Percentiles rank a stretch among this genome's conserved stretches.
Evolutionary conservation across 2,113 vertebrate species (phyloP).

Genomic region (Cyphomyrus plagiostoma): DNA sequence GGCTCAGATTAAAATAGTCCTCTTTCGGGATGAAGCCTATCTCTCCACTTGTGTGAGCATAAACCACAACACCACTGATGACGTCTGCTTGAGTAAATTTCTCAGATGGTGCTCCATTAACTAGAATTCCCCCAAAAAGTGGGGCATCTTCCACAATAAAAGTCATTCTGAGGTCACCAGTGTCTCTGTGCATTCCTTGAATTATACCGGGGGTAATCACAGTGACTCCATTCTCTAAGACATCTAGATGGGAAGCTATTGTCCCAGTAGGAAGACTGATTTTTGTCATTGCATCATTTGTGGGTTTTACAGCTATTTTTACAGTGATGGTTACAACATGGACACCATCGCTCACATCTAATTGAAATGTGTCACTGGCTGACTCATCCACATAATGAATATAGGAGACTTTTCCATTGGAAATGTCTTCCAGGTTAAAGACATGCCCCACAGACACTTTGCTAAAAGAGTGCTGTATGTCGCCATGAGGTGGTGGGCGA

Average conservation of each 20-base stretch:
- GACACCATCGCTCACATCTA: slow-evolving; percentile 84
- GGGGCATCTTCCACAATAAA: slow-evolving; percentile 82
- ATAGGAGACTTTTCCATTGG: slow-evolving; percentile 70
- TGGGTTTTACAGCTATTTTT: slow-evolving; percentile 69
- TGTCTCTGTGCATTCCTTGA: slow-evolving; percentile 71
- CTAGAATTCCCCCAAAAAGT: slow-evolving; percentile 71
- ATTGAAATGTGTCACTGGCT: slow-evolving; percentile 65
- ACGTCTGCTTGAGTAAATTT: slow-evolving; percentile 85
- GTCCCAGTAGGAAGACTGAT: slow-evolving; percentile 73
- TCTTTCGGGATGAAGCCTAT: slow-evolving; percentile 74
- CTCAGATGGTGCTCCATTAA: slow-evolving; percentile 66
- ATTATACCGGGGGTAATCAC: slow-evolving; percentile 83
- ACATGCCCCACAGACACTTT: slow-evolving; percentile 63
- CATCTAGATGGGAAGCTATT: slow-evolving; percentile 79
- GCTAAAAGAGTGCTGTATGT: slow-evolving; percentile 63
- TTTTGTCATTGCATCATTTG: slow-evolving; percentile 69
- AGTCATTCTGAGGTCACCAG: slow-evolving; percentile 82
- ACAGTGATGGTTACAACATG: slow-evolving; percentile 83
- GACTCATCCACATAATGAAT: slow-evolving; percentile 73
- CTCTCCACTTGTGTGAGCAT: slow-evolving; percentile 82
- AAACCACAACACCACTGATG: slow-evolving; percentile 80
- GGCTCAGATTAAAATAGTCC: slow-evolving; percentile 83
- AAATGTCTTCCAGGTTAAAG: slow-evolving; percentile 77
- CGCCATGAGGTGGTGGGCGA: slow-evolving; percentile 73
- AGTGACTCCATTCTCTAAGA: slow-evolving; percentile 81